These are phyloP conservation scores for Myopa tessellatipennis DNA, from an alignment of 2,888 invertebrate genomes.

Conservation along the genomic window DNA sequence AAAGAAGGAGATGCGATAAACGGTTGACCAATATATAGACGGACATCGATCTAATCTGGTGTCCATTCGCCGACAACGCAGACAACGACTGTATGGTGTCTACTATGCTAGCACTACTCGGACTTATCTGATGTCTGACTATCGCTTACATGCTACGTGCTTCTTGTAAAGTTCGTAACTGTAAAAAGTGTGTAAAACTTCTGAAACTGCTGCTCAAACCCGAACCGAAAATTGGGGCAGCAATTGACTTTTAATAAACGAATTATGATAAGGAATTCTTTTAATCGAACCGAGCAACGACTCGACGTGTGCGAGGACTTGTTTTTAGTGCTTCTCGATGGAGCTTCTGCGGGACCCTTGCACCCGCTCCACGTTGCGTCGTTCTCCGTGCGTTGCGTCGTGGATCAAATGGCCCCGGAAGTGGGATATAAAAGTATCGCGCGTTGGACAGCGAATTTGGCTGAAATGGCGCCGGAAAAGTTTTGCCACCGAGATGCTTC, in stretches of 20 bases:
- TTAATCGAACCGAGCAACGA: background rate
- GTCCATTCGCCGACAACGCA: background rate
- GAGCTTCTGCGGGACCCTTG: background rate
- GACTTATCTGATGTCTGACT: background rate
- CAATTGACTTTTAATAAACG: background rate
- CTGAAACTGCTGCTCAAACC: background rate
- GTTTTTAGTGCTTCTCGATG: background rate
- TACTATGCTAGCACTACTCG: background rate
- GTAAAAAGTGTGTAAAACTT: too few relatives aligned
- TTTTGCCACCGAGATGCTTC: slow-evolving; percentile 11
- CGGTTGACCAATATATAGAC: background rate
- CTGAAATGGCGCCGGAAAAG: slow-evolving; percentile 34
- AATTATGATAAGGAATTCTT: background rate
- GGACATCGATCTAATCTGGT: background rate
- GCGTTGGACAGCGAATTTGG: slow-evolving; percentile 26
- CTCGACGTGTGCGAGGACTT: too few relatives aligned
- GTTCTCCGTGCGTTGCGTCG: background rate
- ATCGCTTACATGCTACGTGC: background rate
- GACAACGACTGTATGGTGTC: background rate
- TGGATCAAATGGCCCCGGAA: background rate
- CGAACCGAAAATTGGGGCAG: too few relatives aligned
- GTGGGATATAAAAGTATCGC: slow-evolving; percentile 12
- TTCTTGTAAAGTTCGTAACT: background rate
- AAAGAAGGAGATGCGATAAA: background rate
- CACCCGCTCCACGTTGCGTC: background rate